Conservation (phyloP, 1,140 invertebrate genomes). For the Centruroides vittatus region DNA sequence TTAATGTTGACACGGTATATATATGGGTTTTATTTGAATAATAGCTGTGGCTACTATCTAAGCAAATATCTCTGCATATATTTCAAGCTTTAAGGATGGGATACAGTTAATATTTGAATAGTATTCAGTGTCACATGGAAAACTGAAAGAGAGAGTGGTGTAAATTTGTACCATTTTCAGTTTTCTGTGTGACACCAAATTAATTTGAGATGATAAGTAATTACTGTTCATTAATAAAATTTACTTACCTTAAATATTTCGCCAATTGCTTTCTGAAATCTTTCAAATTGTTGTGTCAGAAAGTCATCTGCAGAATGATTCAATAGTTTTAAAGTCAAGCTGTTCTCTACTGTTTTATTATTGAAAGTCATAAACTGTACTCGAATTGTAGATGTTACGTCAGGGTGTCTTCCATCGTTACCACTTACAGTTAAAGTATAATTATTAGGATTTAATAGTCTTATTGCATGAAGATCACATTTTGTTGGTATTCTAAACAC, state of each 20-base stretch:
- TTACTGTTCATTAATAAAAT: not conserved
- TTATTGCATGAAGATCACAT: constrained; percentile 53
- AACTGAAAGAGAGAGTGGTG: no score
- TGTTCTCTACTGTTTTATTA: constrained; percentile 66
- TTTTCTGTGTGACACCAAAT: no score
- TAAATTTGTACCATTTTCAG: no score
- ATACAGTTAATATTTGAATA: no score
- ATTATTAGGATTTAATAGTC: constrained; percentile 21
- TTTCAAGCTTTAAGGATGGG: no score
- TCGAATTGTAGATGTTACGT: constrained; percentile 67
- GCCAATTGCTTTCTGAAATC: constrained; percentile 52
- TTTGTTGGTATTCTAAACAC: constrained; percentile 54
- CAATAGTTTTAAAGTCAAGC: constrained; percentile 53
- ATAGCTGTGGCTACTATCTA: no score
- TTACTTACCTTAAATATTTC: constrained; percentile 23
- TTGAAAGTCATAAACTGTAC: constrained; percentile 65
- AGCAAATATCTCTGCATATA: no score
- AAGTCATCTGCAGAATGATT: constrained; percentile 59
- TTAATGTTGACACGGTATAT: no score
- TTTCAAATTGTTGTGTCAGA: constrained; percentile 53
- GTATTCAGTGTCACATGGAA: no score
- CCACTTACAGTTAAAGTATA: constrained; percentile 60
- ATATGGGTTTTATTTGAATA: no score
- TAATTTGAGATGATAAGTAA: no score
- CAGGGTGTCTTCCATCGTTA: constrained; percentile 71